Evolutionary conservation across 1,140 invertebrate species (phyloP).

Genomic region (Pseudoatta argentina): DNA sequence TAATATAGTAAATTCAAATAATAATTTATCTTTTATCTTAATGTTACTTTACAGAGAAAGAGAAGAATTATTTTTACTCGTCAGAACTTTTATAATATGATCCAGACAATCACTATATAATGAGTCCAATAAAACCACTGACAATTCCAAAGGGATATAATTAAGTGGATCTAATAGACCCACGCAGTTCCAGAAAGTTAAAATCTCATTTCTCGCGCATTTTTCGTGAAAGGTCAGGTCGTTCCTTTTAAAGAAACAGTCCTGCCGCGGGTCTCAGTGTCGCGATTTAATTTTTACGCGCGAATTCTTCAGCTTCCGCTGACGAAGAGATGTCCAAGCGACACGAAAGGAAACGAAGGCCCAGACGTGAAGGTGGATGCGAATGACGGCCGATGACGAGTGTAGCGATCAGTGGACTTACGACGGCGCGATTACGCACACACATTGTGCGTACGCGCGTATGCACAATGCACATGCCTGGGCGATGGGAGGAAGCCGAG

Average conservation of each 20-base stretch:
- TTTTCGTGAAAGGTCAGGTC: not conserved
- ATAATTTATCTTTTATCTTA: no score
- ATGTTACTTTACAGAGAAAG: no score
- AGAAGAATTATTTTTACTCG: no score
- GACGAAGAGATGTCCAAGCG: not conserved
- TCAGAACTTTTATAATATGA: no score
- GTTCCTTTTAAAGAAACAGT: not conserved
- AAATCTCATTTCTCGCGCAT: not conserved
- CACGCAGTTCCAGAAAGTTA: no score
- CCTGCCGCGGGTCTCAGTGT: not conserved
- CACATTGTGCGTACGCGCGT: not conserved
- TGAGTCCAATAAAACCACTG: no score
- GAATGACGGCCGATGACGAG: conserved; percentile 3
- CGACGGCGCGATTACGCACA: conserved; percentile 31
- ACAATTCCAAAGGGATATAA: no score
- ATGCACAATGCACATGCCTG: not conserved
- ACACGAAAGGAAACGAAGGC: not conserved
- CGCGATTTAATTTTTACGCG: not conserved
- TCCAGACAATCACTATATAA: no score
- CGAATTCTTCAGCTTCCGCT: not conserved
- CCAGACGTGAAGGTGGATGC: not conserved
- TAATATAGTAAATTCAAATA: no score
- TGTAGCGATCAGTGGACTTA: conserved; percentile 11
- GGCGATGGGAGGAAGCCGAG: conserved; percentile 19
- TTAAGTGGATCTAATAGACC: no score